Base-by-base conservation (phyloP, 1,140 invertebrate genomes). In the Heliconius congener region DNA sequence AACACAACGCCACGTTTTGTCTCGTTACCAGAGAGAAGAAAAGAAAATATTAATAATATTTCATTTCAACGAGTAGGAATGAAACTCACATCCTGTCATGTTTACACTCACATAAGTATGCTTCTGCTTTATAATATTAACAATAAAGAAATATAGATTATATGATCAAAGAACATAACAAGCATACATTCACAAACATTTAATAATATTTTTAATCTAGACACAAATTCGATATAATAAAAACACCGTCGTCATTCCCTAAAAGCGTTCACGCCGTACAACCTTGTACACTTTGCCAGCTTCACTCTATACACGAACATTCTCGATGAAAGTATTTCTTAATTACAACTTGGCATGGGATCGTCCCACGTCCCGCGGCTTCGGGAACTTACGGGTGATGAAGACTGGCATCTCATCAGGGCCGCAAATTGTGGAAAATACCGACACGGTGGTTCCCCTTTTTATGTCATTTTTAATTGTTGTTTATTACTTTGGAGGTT, bases 331-430 rank as follows among this genome's bases (percentile, higher is more conserved):
- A 66, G 60, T 66, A 66, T 66, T 66, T 75, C 34, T 55, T 75
- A 75, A 75, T 75, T 75, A 75, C 74, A 55, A 66, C 23, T 57
- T 46, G 50, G 52, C 74, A 39, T 23, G 42, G 18, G n/a, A 66
- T 75, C 66, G 19, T 39, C 55, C 34, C 55, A 75, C 37, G 60
- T 66, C 23, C 55, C 27, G 34, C 27, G 74, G 74, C 55, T 39
- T 66, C n/a, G 16, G 74, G 60, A 37, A 50, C 74, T 75, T 75
- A 60, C n/a, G 27, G 9, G 13, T 60, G 34, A 75, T 75, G 74
- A 75, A 75, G 74, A 75, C 23, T 42, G 74, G 55, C 74, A 75
- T 23, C 23, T 75, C 55, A 75, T 75, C 34, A 34, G 60, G 13
- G 30, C 60, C 60, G 60, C 60, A 30, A 30, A 66, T 66, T 66